Evolutionary conservation across 2,113 vertebrate species (phyloP).

Genomic region (Poecile atricapillus): DNA sequence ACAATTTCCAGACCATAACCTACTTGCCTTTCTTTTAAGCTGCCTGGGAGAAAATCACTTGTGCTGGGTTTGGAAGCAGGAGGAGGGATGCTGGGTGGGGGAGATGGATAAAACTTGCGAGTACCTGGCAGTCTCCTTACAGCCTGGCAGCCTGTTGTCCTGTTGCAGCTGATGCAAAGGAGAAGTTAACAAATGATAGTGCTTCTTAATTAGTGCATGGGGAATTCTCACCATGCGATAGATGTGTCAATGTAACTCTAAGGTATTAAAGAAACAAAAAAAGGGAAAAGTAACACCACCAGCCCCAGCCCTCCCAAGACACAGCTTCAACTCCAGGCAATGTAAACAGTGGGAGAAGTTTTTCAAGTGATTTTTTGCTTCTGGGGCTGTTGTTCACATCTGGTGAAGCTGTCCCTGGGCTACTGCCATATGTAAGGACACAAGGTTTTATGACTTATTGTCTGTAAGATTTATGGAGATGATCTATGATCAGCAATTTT

Average conservation of each 20-base stretch:
- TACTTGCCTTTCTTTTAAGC: not conserved
- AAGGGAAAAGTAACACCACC: not conserved
- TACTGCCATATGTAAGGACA: conserved; percentile 80
- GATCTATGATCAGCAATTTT: conserved; percentile 86
- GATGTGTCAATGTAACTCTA: not conserved
- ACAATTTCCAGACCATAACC: not conserved
- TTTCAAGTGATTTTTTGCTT: not conserved
- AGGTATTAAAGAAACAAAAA: not conserved
- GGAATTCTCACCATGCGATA: not conserved
- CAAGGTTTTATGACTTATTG: conserved; percentile 81
- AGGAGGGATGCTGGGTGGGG: not conserved
- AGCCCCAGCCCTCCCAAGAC: not conserved
- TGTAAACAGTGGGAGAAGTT: conserved; percentile 32
- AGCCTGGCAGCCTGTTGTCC: not conserved
- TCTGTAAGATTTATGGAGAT: conserved; percentile 89
- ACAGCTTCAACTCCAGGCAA: not conserved
- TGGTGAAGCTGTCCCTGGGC: conserved; percentile 61
- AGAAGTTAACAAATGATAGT: conserved; percentile 17
- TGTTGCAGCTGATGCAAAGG: conserved; percentile 3
- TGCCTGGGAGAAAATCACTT: not conserved
- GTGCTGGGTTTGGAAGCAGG: not conserved
- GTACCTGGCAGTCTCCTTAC: not conserved
- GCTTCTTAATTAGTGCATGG: conserved; percentile 34
- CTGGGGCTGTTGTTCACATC: conserved; percentile 62
- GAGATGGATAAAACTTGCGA: not conserved